Conservation (phyloP, 2,888 invertebrate species). For the Dione juno region DNA sequence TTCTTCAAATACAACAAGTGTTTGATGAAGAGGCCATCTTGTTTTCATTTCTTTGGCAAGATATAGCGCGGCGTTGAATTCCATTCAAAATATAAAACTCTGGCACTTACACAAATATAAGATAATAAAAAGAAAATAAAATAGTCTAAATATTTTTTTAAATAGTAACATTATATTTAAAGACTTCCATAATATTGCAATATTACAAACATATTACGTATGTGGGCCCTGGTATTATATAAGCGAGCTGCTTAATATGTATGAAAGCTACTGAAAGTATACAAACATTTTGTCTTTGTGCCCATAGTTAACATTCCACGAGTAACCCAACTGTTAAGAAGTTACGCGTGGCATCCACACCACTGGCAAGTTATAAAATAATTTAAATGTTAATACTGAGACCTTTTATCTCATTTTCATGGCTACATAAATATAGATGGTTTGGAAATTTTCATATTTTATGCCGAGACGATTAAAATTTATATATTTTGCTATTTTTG, state of each 20-base stretch:
- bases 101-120: no score
- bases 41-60: no score
- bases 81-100: no score
- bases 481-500: not conserved
- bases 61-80: not conserved
- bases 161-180: not conserved
- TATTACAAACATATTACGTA: not conserved
- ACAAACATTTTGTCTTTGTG: conserved; percentile 52
- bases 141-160: no score
- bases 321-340: conserved; percentile 46
- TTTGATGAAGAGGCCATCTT: no score
- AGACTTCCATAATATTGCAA: not conserved
- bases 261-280: conserved; percentile 38
- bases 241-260: conserved; percentile 37
- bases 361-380: conserved; percentile 54
- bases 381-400: conserved; percentile 54
- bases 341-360: conserved; percentile 50
- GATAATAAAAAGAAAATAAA: no score
- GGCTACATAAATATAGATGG: not conserved
- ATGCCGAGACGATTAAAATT: not conserved
- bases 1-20: no score
- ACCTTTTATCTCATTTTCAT: conserved; percentile 34
- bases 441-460: conserved; percentile 11
- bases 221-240: not conserved
- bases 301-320: conserved; percentile 61